phyloP scores from a whole-genome alignment of 2,797 vertebrate species.

The Strix occidentalis region DNA sequence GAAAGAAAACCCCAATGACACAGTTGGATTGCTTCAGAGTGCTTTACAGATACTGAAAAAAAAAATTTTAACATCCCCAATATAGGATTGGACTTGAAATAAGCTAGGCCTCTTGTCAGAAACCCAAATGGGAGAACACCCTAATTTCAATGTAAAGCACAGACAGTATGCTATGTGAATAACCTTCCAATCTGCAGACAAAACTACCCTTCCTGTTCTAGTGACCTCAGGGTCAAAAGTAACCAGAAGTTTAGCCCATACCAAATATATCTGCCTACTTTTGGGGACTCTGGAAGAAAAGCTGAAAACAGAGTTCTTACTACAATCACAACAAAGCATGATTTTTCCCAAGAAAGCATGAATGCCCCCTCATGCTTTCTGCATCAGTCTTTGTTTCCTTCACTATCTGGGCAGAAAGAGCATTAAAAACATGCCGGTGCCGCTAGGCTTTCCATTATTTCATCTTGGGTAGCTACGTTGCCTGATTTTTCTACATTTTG shows the following conservation, averaged over 20 bases:
- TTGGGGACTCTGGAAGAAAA: not conserved
- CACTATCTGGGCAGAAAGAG: not conserved
- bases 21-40: not conserved
- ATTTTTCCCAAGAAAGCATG: not conserved
- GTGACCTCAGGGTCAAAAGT: not conserved
- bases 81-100: not conserved
- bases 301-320: not conserved
- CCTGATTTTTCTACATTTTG: not conserved
- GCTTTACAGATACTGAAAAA: not conserved
- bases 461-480: not conserved
- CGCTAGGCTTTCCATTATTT: not conserved
- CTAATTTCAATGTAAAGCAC: not conserved
- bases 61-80: not conserved
- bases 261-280: not conserved
- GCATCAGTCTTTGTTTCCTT: not conserved
- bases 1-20: rapidly evolving
- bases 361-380: not conserved
- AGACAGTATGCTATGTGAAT: not conserved
- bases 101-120: not conserved
- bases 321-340: not conserved
- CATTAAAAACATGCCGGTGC: not conserved
- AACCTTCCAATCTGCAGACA: not conserved
- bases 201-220: not conserved
- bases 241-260: not conserved
- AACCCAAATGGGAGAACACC: not conserved